Base-by-base conservation (phyloP, 1,140 invertebrate species). In the Pemphigus obesinymphae region DNA sequence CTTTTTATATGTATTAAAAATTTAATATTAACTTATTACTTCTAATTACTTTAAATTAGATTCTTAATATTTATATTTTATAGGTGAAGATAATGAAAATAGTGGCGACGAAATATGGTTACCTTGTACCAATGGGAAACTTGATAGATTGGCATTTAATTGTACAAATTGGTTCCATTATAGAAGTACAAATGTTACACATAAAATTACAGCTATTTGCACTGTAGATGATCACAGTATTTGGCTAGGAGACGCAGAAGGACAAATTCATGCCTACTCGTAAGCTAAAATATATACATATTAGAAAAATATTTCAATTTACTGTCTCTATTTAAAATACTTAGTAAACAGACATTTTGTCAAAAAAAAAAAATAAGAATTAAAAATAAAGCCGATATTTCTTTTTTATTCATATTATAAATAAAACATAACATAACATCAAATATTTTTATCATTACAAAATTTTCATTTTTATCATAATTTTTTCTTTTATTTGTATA, bases 171-270 rank as follows among this genome's bases (percentile, higher is more conserved):
- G 84, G 84, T 81, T 84, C 7, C 85, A 85, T 58, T 85, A 85
- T 55, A 84, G 83, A 20, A 82, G 75, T 17, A 55, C 82, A 20
- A 73, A 82, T 26, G 70, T 84, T 40, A 45, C 84, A 8, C 82
- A 82, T 11, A 82, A 72, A 48, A 83, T 85, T 8, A 86, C 85
- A n/a, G 84, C 85, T 20, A 83, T 84, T 31, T 84, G 84, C 68
- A 66, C 85, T 2, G 84, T 86, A n/a, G 53, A 82, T 15, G 82
- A 84, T 43, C 82, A 78, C n/a, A 82, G 70, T 48, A 91, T 97
- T 70, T 97, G 96, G 96, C 90, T 96, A 81, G 95, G 95, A 0
- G 95, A 97, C 87, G 92, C 91, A 80, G 88, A 89, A 0, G 94
- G 94, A 20, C 90, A 92, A 81, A 90, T 97, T 70, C 93, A 95